Evolutionary conservation across 2,113 vertebrate genomes (phyloP).

Genomic region (Cebidichthys violaceus): DNA sequence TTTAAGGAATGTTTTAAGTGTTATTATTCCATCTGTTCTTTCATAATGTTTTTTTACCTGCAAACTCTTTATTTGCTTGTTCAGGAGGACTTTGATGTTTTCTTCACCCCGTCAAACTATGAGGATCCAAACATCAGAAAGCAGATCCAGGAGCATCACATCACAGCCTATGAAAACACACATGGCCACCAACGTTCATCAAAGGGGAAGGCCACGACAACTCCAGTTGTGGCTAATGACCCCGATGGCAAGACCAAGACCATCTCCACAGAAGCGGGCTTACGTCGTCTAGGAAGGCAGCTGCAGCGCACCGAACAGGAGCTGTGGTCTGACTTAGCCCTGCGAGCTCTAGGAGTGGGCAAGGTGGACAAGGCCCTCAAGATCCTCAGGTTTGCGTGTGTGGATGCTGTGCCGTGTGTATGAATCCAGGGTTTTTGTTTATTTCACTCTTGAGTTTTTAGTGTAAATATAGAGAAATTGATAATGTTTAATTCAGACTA

Average conservation of each 20-base stretch:
- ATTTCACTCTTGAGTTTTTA: neutral
- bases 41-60: neutral
- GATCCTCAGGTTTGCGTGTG: conserved; percentile 88
- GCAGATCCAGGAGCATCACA: conserved; percentile 86
- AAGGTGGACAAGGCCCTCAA: conserved; percentile 87
- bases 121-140: conserved; percentile 82
- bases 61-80: neutral
- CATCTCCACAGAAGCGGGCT: conserved; percentile 74
- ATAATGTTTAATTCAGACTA: neutral
- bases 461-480: neutral
- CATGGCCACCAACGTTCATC: conserved; percentile 60
- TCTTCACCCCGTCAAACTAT: conserved; percentile 88
- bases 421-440: neutral
- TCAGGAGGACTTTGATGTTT: conserved; percentile 92
- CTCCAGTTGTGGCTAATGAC: conserved; percentile 57
- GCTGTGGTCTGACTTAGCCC: conserved; percentile 87
- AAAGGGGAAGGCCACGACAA: conserved; percentile 38
- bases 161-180: conserved; percentile 84
- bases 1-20: neutral
- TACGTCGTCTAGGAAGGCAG: conserved; percentile 86
- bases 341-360: conserved; percentile 86
- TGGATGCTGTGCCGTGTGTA: neutral
- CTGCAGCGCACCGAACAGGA: conserved; percentile 87
- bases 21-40: neutral
- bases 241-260: conserved; percentile 74